These are phyloP conservation scores for Eulemur macaco DNA, from an alignment of 2,113 vertebrate genomes.

Conservation along the genomic window DNA sequence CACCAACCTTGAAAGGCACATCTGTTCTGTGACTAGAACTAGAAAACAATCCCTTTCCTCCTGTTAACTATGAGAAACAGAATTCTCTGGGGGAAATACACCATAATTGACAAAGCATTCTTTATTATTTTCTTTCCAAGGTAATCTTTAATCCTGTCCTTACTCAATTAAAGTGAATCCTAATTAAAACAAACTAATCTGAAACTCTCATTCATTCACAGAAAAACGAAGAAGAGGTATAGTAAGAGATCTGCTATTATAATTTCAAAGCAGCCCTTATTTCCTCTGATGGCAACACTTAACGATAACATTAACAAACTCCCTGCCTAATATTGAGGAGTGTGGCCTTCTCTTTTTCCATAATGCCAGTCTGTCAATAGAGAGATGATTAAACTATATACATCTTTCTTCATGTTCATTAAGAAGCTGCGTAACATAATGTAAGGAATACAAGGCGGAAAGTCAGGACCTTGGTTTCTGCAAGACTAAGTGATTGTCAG, in stretches of 20 bases:
- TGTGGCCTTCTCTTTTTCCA: not conserved
- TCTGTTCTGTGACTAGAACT: slow-evolving; percentile 77
- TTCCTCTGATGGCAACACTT: not conserved
- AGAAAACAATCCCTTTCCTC: slow-evolving; percentile 65
- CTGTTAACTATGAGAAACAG: slow-evolving; percentile 40
- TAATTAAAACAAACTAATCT: slow-evolving; percentile 68
- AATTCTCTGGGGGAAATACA: slow-evolving; percentile 60
- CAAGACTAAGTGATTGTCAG: slow-evolving; percentile 41
- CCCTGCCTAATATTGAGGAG: not conserved
- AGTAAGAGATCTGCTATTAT: not conserved
- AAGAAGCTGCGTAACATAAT: not conserved
- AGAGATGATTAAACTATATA: not conserved
- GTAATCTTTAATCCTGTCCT: slow-evolving; percentile 66
- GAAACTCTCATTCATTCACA: slow-evolving; percentile 24
- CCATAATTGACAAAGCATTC: not conserved
- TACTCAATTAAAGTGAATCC: slow-evolving; percentile 53
- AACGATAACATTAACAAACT: not conserved
- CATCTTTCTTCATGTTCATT: not conserved
- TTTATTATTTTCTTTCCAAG: not conserved
- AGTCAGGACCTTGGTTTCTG: slow-evolving; percentile 27
- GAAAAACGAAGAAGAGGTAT: not conserved
- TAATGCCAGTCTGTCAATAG: not conserved
- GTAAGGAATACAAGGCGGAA: not conserved
- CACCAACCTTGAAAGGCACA: slow-evolving; percentile 82
- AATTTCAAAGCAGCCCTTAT: slow-evolving; percentile 42